Base-by-base conservation (phyloP, 1,140 invertebrate species). In the Diachasmimorpha longicaudata region DNA sequence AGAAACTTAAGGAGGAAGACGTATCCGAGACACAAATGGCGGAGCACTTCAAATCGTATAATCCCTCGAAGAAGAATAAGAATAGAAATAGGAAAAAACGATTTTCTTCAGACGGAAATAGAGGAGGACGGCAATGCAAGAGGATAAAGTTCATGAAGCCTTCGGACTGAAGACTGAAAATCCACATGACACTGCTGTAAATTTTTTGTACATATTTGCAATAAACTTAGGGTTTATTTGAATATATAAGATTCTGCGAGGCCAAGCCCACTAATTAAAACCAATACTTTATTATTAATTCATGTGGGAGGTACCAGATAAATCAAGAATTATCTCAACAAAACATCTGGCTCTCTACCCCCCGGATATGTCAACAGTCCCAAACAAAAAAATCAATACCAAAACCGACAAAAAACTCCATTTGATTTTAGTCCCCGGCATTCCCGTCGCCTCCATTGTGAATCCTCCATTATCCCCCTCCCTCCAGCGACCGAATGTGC, bases 21-120 rank as follows among this genome's bases (percentile, higher is more conserved):
- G 84, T 96, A 14, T 91, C 92, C 6, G 94, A 95, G 85, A 89
- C 91, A 79, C 90, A 94, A 84, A 94, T 95, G 93, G 90, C 90
- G 13, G 87, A 90, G 77, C 81, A 77, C n/a, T 91, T 79, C 79
- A 81, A 90, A 76, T 79, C 82, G 4, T 84, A 83, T 37, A 67
- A 88, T n/a, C 48, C 48, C n/a, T 19, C 1, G 13, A 52, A 19
- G 16, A 52, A 16, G 2, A 52, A 52, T n/a, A 52, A 16, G 16
- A 52, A 52, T 52, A 52, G 14, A 52, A 52, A 52, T 2, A 52
- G 48, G n/a, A 52, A 16, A 4, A 52, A n/a, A 19, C 6, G 9
- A 9, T n/a, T 16, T 6, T 16, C 3, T 4, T 16, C 48, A n/a
- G 14, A 16, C 14, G n/a, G 19, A 52, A n/a, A 16, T 16, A 19